phyloP scores from a whole-genome alignment of 2,113 vertebrate species.

The Cyphomyrus plagiostoma region DNA sequence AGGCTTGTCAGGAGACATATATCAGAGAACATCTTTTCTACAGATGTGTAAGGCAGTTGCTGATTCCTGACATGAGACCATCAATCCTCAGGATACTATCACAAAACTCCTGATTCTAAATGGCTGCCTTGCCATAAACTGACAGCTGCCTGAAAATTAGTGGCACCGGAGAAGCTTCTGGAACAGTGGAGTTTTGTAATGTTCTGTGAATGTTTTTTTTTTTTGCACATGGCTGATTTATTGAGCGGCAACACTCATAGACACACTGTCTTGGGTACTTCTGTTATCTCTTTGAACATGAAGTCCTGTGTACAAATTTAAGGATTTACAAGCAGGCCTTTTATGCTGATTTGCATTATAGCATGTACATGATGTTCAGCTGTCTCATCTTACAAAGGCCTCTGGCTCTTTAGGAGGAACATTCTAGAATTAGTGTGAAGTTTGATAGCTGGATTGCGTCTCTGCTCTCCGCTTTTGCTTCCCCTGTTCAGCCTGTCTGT shows the following conservation, averaged over 20 bases:
- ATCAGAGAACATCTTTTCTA: not conserved
- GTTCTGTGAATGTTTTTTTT: not conserved
- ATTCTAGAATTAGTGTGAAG: not conserved
- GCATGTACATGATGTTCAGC: not conserved
- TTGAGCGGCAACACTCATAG: not conserved
- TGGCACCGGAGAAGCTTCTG: not conserved
- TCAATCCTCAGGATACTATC: not conserved
- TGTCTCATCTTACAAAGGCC: not conserved
- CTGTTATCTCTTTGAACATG: not conserved
- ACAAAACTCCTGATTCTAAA: not conserved
- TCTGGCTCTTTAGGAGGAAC: not conserved
- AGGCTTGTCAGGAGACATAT: not conserved
- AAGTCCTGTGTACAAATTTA: not conserved
- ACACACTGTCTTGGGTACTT: not conserved
- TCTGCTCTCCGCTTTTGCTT: not conserved
- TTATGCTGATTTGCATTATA: not conserved
- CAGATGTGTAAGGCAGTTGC: not conserved
- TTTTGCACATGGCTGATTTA: not conserved
- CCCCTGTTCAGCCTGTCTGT: not conserved
- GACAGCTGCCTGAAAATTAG: constrained; percentile 2
- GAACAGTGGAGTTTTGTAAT: not conserved
- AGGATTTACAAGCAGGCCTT: not conserved
- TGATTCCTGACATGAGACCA: not conserved
- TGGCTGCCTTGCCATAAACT: not conserved
- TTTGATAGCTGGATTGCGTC: not conserved